Evolutionary conservation across 23 tunicate genomes (phyloP).

Genomic region (Botrylloides violaceus): DNA sequence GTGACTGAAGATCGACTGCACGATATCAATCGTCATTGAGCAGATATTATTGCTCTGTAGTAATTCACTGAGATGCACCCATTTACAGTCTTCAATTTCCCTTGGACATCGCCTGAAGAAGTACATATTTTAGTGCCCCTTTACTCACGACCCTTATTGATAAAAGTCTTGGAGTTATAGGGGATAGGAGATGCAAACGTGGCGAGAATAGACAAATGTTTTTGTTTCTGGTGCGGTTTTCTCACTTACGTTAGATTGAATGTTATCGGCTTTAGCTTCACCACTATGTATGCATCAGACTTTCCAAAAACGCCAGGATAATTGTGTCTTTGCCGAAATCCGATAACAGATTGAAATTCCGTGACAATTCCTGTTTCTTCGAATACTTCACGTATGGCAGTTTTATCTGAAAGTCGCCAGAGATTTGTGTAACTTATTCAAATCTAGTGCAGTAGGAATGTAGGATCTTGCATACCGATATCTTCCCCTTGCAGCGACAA

Average conservation of each 20-base stretch:
- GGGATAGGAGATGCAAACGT: no score
- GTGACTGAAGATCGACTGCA: background rate
- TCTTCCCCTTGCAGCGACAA: constrained; percentile 3
- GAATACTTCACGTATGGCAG: constrained; percentile 7
- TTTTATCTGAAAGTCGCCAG: background rate
- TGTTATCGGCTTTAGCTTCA: background rate
- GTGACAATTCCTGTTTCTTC: constrained; percentile 12
- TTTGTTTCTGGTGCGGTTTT: no score
- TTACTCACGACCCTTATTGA: no score
- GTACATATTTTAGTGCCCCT: no score
- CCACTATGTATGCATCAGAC: constrained; percentile 1
- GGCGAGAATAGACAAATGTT: no score
- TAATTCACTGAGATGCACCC: background rate
- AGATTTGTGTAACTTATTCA: background rate
- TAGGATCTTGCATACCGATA: constrained; percentile 2
- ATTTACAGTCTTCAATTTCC: constrained; percentile 3
- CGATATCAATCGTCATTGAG: background rate
- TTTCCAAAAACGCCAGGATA: constrained; percentile 15
- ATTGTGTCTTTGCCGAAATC: constrained; percentile 14
- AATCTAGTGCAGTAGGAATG: no score
- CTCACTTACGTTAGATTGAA: background rate
- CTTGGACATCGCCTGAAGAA: constrained; percentile 5
- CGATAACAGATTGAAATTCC: constrained; percentile 2
- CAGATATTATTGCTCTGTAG: background rate
- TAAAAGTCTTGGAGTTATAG: no score